Conservation (phyloP, 2,888 invertebrate genomes). For the Timema cristinae region DNA sequence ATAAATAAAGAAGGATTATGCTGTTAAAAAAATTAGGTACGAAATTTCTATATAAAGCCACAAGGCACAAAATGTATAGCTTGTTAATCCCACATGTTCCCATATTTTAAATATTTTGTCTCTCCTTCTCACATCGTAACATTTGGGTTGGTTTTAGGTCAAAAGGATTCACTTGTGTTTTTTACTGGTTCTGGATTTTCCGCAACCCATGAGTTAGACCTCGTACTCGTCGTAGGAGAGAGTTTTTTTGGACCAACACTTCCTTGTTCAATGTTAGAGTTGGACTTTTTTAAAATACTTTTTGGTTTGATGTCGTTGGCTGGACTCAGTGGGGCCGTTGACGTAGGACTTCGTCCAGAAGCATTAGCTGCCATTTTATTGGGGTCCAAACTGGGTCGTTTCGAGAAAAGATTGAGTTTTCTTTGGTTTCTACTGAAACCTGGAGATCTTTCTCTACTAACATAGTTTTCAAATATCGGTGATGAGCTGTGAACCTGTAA, state of each 20-base stretch:
- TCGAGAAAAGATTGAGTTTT: constrained; percentile 30
- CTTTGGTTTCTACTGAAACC: constrained; percentile 29
- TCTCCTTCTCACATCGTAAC: too few species aligned
- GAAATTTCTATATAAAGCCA: too few species aligned
- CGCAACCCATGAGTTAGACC: constrained; percentile 33
- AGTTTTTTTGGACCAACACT: constrained; percentile 24
- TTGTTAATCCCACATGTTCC: too few species aligned
- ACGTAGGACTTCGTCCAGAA: constrained; percentile 28
- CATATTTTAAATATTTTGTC: too few species aligned
- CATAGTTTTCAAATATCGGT: constrained; percentile 31
- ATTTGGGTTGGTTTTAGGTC: too few species aligned
- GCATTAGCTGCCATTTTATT: too few species aligned
- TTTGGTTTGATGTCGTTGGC: constrained; percentile 36
- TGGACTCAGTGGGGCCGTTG: constrained; percentile 29
- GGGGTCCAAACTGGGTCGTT: constrained; percentile 30
- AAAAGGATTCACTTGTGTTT: too few species aligned
- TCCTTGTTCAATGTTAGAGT: constrained; percentile 37
- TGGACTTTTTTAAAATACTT: constrained; percentile 39
- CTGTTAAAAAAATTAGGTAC: too few species aligned
- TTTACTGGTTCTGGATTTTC: constrained; percentile 14
- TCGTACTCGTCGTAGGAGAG: constrained; percentile 30
- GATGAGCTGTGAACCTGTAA: constrained; percentile 33
- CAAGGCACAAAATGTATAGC: too few species aligned
- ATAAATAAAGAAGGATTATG: too few species aligned
- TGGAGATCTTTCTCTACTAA: constrained; percentile 33